Evolutionary conservation across 2,113 vertebrate species (phyloP).

Genomic region (Apodemus speciosus): DNA sequence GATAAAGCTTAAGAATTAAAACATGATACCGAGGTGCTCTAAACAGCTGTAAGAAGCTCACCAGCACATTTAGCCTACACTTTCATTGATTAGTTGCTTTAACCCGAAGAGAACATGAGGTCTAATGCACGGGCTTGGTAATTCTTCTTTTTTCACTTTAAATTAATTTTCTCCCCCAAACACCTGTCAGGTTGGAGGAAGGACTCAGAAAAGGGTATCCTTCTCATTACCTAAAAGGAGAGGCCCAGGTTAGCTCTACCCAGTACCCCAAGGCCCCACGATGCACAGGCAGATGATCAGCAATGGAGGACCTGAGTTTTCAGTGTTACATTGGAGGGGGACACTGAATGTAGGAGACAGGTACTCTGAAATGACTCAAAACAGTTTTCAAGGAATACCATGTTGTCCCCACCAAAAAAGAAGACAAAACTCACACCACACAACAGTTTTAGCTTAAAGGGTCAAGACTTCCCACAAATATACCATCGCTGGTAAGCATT

Average conservation of each 20-base stretch:
- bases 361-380: constrained; percentile 86
- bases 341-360: constrained; percentile 64
- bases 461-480: constrained; percentile 87
- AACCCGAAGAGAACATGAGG: constrained; percentile 69
- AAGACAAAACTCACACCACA: constrained; percentile 89
- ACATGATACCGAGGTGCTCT: constrained; percentile 81
- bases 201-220: constrained; percentile 21
- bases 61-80: constrained; percentile 79
- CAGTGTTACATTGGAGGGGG: constrained; percentile 77
- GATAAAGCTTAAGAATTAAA: constrained; percentile 90
- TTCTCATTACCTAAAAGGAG: constrained; percentile 17
- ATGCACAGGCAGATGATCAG: constrained; percentile 11
- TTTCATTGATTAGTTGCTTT: constrained; percentile 70
- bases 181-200: constrained; percentile 69
- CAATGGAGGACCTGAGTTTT: constrained; percentile 52
- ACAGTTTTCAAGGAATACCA: constrained; percentile 86
- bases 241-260: constrained; percentile 57
- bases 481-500: constrained; percentile 82
- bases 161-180: constrained; percentile 74
- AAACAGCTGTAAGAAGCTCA: constrained; percentile 63
- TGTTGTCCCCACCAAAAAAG: constrained; percentile 75
- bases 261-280: constrained; percentile 6
- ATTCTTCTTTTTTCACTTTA: constrained; percentile 64
- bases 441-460: constrained; percentile 86
- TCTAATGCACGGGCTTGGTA: constrained; percentile 63